Conservation (phyloP, 2,113 vertebrate genomes). For the Helogale parvula region DNA sequence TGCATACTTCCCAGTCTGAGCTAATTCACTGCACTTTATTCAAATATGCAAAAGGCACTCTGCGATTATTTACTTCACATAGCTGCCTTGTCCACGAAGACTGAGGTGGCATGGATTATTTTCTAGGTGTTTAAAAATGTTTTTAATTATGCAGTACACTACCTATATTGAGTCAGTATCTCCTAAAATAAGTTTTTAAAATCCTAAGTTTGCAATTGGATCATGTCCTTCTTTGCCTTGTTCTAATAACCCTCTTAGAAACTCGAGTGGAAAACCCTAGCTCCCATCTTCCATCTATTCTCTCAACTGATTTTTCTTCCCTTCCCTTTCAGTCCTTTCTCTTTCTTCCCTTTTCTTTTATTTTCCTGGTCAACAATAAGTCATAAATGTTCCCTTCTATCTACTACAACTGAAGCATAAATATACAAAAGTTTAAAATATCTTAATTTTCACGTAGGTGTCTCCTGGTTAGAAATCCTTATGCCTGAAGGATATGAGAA, state of each 20-base stretch:
- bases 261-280: background rate
- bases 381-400: background rate
- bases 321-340: background rate
- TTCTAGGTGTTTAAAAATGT: background rate
- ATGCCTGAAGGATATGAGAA: background rate
- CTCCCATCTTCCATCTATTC: background rate
- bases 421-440: background rate
- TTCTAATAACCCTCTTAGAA: background rate
- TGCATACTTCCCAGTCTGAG: background rate
- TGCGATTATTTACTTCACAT: background rate
- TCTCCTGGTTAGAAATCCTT: background rate
- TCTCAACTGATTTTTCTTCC: background rate
- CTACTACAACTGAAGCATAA: constrained; percentile 9
- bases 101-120: background rate
- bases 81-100: background rate
- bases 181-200: background rate
- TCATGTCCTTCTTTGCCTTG: background rate
- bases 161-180: background rate
- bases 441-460: background rate
- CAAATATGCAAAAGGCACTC: background rate
- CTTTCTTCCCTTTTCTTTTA: no score
- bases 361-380: background rate
- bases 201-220: background rate
- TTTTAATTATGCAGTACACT: background rate
- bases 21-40: background rate